These are phyloP conservation scores for Acronicta aceris DNA, from an alignment of 2,888 invertebrate species.

Conservation along the genomic window DNA sequence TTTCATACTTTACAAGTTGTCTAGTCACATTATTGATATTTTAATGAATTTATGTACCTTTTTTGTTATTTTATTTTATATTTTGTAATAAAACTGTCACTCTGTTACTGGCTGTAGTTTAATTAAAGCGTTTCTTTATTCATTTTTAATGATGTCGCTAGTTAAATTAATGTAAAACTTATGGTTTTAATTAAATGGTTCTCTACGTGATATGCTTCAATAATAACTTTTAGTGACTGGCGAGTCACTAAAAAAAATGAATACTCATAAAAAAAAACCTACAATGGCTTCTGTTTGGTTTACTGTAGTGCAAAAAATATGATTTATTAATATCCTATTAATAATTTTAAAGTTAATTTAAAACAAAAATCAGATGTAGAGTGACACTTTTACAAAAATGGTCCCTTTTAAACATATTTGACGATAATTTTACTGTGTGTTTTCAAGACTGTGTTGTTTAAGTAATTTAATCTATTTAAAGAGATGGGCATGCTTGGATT, in stretches of 20 bases:
- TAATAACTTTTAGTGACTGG: neutral
- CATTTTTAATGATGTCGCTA: neutral
- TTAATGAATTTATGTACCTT: neutral
- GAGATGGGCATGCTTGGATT: conserved; percentile 50
- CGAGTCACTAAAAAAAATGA: too few species aligned
- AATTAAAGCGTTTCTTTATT: conserved; percentile 44
- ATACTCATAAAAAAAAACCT: too few species aligned
- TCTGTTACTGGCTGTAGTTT: conserved; percentile 18
- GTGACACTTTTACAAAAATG: conserved; percentile 47
- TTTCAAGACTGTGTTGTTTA: conserved; percentile 72
- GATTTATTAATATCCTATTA: too few species aligned
- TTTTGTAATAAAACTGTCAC: conserved; percentile 9
- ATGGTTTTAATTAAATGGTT: too few species aligned
- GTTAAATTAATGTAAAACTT: too few species aligned
- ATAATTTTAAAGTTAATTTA: neutral
- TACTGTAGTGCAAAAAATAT: too few species aligned
- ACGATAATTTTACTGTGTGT: conserved; percentile 60
- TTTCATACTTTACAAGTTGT: conserved; percentile 1
- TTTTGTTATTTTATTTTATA: conserved; percentile 15
- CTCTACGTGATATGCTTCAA: too few species aligned
- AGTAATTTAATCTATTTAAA: conserved; percentile 53
- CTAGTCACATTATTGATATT: conserved; percentile 2
- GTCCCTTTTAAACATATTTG: conserved; percentile 34
- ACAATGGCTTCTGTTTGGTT: too few species aligned
- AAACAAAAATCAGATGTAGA: neutral